These are phyloP conservation scores for Daphoenositta chrysoptera DNA, from an alignment of 2,113 vertebrate genomes.

Conservation along the genomic window DNA sequence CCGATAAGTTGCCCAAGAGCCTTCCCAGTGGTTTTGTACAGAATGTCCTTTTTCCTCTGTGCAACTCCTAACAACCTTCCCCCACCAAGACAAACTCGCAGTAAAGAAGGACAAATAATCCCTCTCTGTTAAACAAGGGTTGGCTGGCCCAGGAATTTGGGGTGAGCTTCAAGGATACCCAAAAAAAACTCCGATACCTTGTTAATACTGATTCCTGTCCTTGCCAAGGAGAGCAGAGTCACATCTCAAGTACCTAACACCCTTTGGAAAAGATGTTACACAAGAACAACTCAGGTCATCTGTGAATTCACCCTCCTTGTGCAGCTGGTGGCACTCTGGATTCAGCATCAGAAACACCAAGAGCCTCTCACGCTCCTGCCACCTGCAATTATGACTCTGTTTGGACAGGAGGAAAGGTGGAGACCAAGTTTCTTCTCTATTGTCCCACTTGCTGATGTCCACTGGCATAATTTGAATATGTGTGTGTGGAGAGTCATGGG, in stretches of 20 bases:
- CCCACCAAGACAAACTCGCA: not conserved
- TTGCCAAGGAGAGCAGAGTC: not conserved
- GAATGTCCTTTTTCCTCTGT: not conserved
- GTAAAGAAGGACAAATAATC: not conserved
- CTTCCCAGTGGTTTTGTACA: not conserved
- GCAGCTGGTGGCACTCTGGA: not conserved
- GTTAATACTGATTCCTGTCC: not conserved
- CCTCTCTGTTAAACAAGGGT: not conserved
- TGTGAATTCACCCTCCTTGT: not conserved
- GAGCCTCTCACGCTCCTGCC: rapidly evolving
- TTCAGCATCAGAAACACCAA: not conserved
- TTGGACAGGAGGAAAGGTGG: not conserved
- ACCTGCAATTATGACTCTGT: not conserved
- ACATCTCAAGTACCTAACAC: not conserved
- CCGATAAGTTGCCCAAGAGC: not conserved
- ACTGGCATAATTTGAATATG: rapidly evolving
- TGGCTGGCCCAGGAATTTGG: not conserved
- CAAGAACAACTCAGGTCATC: not conserved
- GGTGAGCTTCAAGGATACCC: not conserved
- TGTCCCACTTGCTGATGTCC: not conserved
- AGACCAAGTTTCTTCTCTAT: not conserved
- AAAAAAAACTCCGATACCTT: not conserved
- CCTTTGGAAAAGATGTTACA: not conserved
- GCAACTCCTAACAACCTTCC: not conserved
- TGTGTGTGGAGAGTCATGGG: not conserved